These are phyloP conservation scores for Struthio camelus DNA, from an alignment of 2,113 vertebrate species.

Conservation along the genomic window DNA sequence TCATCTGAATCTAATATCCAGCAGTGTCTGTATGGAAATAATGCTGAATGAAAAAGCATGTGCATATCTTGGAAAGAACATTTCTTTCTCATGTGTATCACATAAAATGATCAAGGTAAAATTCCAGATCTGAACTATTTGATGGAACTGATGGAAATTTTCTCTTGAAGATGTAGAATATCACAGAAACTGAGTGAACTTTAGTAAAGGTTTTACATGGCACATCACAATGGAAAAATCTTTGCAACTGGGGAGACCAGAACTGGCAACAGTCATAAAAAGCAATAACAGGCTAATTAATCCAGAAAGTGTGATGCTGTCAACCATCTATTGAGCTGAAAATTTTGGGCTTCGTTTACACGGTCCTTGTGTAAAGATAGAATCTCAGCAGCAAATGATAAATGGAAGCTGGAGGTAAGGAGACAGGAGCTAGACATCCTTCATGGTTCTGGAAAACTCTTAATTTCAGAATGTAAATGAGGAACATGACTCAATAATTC, in stretches of 20 bases:
- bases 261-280: background rate
- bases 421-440: background rate
- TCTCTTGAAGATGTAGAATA: background rate
- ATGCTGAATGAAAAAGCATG: background rate
- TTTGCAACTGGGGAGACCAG: background rate
- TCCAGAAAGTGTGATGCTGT: background rate
- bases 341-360: background rate
- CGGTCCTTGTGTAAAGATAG: background rate
- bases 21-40: background rate
- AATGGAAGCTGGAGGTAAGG: background rate
- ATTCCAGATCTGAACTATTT: background rate
- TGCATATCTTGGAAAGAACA: background rate
- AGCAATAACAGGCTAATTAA: background rate
- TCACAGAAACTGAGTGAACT: background rate
- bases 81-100: background rate
- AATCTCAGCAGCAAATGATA: background rate
- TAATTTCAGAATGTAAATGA: background rate
- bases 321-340: background rate
- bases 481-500: background rate
- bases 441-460: background rate
- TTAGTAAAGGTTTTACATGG: background rate
- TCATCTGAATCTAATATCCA: background rate
- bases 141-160: background rate
- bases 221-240: background rate
- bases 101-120: background rate